These are phyloP conservation scores for Malurus elegans DNA, from an alignment of 2,113 vertebrate species.

Conservation along the genomic window DNA sequence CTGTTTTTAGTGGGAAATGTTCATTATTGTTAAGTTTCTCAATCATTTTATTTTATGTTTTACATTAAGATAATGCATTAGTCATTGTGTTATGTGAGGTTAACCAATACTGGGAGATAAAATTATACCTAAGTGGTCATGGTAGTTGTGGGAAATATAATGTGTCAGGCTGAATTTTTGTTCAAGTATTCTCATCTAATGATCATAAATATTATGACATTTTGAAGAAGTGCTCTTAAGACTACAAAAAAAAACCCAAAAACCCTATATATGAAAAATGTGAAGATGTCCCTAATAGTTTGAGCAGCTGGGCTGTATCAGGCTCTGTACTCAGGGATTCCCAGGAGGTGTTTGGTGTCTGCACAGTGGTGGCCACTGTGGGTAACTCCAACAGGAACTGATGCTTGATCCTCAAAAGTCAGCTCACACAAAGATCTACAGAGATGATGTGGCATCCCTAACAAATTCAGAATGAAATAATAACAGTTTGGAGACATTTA, in stretches of 20 bases:
- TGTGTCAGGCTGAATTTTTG: background rate
- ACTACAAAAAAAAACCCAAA: background rate
- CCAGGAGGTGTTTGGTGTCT: background rate
- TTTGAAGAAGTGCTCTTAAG: constrained; percentile 47
- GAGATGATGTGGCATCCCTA: background rate
- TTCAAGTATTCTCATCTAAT: constrained; percentile 25
- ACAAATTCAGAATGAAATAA: background rate
- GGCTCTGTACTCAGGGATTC: background rate
- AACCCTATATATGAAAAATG: background rate
- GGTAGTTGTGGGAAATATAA: background rate
- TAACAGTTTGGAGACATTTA: background rate
- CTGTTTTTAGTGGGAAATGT: background rate
- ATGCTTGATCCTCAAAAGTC: background rate
- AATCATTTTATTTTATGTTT: background rate
- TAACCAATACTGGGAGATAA: background rate
- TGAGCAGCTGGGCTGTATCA: background rate
- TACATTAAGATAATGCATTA: background rate
- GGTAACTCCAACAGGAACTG: background rate
- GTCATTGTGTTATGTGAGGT: background rate
- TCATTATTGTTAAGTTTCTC: background rate
- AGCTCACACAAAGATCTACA: background rate
- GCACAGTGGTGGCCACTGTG: background rate
- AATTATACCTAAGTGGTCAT: constrained; percentile 4
- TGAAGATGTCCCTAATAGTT: background rate
- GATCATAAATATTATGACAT: constrained; percentile 57